phyloP scores from a whole-genome alignment of 2,888 invertebrate species.

The Camponotus fellah region DNA sequence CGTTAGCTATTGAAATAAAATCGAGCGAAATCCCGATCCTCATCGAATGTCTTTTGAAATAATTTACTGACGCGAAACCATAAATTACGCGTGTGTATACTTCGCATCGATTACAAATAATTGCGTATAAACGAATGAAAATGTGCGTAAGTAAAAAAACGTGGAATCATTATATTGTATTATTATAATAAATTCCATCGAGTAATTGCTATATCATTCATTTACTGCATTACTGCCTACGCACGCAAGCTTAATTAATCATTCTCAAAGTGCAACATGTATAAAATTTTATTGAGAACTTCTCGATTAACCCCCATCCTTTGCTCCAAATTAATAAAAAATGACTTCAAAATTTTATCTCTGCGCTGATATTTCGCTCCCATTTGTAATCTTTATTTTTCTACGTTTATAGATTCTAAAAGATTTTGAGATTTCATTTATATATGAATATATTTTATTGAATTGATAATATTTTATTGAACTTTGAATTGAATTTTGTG shows the following conservation, averaged over 20 bases:
- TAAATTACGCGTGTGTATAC: neutral
- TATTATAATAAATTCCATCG: conserved; percentile 30
- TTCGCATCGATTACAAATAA: conserved; percentile 18
- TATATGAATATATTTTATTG: no score
- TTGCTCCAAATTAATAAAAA: conserved; percentile 53
- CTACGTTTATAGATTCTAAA: neutral
- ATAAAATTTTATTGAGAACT: conserved; percentile 13
- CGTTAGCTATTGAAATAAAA: neutral
- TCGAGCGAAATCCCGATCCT: neutral
- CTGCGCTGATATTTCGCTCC: neutral
- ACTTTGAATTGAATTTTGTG: no score
- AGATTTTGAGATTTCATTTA: neutral
- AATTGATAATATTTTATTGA: no score
- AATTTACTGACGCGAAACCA: neutral
- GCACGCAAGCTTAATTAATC: conserved; percentile 53
- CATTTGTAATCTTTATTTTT: neutral
- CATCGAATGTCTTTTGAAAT: conserved; percentile 16
- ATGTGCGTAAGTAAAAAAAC: conserved; percentile 5
- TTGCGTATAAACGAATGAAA: conserved; percentile 39
- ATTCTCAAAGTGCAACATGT: conserved; percentile 30
- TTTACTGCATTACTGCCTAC: conserved; percentile 52
- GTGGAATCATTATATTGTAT: conserved; percentile 7
- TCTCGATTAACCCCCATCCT: conserved; percentile 40
- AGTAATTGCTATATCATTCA: conserved; percentile 52
- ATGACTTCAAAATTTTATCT: conserved; percentile 35